phyloP scores from a whole-genome alignment of 2,888 invertebrate species.

The Frankliniella fusca region DNA sequence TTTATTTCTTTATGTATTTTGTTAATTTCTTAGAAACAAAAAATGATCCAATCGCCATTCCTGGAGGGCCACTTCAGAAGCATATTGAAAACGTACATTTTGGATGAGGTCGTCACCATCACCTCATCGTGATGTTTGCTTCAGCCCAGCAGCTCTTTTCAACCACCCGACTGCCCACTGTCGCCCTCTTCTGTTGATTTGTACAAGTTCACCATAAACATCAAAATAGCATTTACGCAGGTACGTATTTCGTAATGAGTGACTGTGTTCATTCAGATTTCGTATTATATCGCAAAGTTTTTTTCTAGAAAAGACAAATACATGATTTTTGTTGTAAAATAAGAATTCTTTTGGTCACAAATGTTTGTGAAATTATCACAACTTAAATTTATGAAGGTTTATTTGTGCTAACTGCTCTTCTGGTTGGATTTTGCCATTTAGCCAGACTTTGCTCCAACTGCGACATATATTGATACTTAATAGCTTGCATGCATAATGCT shows the following conservation, averaged over 20 bases:
- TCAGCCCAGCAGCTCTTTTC: too few relatives aligned
- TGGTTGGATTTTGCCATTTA: background rate
- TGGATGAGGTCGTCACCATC: too few relatives aligned
- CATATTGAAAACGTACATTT: too few relatives aligned
- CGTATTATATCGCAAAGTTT: background rate
- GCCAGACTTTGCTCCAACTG: background rate
- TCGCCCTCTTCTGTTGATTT: conserved; percentile 6
- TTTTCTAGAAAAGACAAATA: background rate
- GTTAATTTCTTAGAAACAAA: too few relatives aligned
- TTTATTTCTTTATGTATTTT: too few relatives aligned
- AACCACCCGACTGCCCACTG: background rate
- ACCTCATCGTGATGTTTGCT: too few relatives aligned
- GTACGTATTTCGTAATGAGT: background rate
- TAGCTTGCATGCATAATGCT: background rate
- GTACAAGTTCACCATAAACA: background rate
- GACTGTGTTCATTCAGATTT: background rate
- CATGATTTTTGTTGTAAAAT: background rate
- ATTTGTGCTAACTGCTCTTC: background rate
- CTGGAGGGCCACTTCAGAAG: too few relatives aligned
- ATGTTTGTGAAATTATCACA: background rate
- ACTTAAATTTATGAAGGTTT: background rate
- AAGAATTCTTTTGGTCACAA: background rate
- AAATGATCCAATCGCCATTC: too few relatives aligned
- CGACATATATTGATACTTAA: background rate
- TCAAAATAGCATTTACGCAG: conserved; percentile 2